Evolutionary conservation across 92 coral and sea anemone genomes (phyloP), one percentile per base, ranked within the genome.

Genomic region (Phenganax stokvisi): DNA sequence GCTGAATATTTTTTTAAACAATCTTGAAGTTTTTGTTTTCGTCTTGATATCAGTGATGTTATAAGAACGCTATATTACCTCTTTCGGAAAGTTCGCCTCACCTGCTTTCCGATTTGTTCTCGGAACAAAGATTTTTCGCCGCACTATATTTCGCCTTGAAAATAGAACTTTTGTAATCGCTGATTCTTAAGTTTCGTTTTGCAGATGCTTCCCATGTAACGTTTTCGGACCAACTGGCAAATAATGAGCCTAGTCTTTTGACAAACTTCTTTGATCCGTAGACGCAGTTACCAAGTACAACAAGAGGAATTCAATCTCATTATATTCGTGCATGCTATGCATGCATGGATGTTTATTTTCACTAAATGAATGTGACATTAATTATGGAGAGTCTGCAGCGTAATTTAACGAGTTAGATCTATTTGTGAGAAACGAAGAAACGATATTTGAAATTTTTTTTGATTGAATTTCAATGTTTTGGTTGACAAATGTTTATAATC

Each of bases 361-460:
- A 61, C 83, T 79, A 79, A 79, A 61, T 79, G 74, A 79, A 79
- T 6, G 73, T 79, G 83, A 79, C 83, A 79, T 79, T 65, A 79
- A 79, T 79, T 65, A 79, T 79, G 61, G 15, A 62, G 54, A 28
- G 56, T 27, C 57, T 16, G 74, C 31, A 9, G 83, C 83, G 63
- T 79, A 79, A 79, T 79, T 79, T 62, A 79, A 79, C 44, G 74
- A 61, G 27, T 51, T 51, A 44, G 83, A 63, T 79, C 83, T 79
- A 79, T 63, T 63, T 79, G 73, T 53, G 29, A 30, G n/a, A 63
- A 78, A 79, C 69, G 83, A 79, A 37, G 56, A 63, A 79, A 79
- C 47, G 53, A 29, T 51, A 77, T 17, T 59, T 31, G 20, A 20
- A 63, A 51, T 64, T 77, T 78, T 78, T 52, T 56, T 51, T 56